Conservation (phyloP, 2,888 invertebrate genomes). For the Drosophila merina region DNA sequence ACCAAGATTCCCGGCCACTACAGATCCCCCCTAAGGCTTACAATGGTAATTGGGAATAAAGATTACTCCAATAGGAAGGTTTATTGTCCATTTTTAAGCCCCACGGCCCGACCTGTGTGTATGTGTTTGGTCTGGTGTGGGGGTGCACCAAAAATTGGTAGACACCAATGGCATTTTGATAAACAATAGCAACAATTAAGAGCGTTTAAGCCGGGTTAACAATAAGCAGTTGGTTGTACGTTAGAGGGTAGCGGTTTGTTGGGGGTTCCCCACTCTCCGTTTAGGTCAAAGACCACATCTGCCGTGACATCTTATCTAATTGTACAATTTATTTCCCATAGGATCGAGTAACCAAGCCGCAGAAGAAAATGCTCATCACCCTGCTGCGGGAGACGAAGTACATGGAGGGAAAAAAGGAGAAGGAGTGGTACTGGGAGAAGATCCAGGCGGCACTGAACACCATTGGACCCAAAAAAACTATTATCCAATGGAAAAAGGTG, state of each 20-base stretch:
- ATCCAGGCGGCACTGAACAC: constrained; percentile 82
- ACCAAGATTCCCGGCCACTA: constrained; percentile 68
- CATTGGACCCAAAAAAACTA: constrained; percentile 82
- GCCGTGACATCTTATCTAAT: background rate
- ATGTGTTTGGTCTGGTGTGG: constrained; percentile 26
- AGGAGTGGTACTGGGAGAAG: constrained; percentile 83
- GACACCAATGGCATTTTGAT: constrained; percentile 37
- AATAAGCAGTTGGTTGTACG: background rate
- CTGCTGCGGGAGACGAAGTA: constrained; percentile 82
- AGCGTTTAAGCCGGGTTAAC: constrained; percentile 5
- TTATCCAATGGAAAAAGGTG: constrained; percentile 83
- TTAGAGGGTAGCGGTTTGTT: background rate
- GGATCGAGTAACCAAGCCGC: constrained; percentile 83
- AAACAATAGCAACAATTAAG: constrained; percentile 40
- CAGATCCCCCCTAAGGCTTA: constrained; percentile 68
- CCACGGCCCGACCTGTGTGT: constrained; percentile 8
- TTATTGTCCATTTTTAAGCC: background rate
- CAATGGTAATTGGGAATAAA: constrained; percentile 58
- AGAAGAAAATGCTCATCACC: constrained; percentile 83
- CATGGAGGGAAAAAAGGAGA: constrained; percentile 83
- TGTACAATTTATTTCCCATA: constrained; percentile 48
- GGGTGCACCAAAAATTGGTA: constrained; percentile 53
- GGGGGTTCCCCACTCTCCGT: background rate
- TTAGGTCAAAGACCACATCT: constrained; percentile 52
- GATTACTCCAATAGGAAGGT: background rate